Evolutionary conservation across 1,140 invertebrate species (phyloP).

Genomic region (Brachystomella parvula): DNA sequence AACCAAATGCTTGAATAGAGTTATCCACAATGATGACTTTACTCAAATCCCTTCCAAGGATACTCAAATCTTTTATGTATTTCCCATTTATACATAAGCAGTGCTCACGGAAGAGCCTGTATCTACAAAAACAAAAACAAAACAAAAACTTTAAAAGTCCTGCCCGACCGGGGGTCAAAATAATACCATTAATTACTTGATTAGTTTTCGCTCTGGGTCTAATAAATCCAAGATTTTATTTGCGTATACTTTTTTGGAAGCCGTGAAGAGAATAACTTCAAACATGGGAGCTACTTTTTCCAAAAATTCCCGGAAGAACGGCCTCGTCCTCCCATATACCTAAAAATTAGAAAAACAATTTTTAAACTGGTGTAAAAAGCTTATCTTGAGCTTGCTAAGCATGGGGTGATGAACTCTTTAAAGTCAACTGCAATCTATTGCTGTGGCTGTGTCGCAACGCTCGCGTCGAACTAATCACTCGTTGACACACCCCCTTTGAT

Average conservation of each 20-base stretch:
- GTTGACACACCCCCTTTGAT: too few relatives aligned
- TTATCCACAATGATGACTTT: constrained; percentile 90
- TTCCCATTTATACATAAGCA: constrained; percentile 92
- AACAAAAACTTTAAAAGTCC: too few relatives aligned
- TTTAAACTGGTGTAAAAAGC: not conserved
- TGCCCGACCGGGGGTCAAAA: not conserved
- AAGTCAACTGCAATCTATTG: too few relatives aligned
- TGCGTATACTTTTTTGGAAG: constrained; percentile 90
- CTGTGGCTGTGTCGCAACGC: too few relatives aligned
- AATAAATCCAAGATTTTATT: constrained; percentile 88
- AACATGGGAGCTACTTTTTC: constrained; percentile 79
- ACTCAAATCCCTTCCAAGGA: constrained; percentile 82
- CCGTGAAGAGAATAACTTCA: constrained; percentile 94
- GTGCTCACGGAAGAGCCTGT: constrained; percentile 85
- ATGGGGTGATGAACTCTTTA: too few relatives aligned
- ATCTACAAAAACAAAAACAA: constrained; percentile 46
- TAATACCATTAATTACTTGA: constrained; percentile 57
- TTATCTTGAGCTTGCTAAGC: too few relatives aligned
- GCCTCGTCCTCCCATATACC: constrained; percentile 85
- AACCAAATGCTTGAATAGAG: constrained; percentile 84
- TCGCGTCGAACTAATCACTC: too few relatives aligned
- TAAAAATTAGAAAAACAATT: constrained; percentile 11
- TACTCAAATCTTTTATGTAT: constrained; percentile 92
- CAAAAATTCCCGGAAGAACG: constrained; percentile 84
- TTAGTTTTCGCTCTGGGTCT: constrained; percentile 79